Conservation (phyloP, 2,888 invertebrate genomes). For the Eristalis arbustorum region DNA sequence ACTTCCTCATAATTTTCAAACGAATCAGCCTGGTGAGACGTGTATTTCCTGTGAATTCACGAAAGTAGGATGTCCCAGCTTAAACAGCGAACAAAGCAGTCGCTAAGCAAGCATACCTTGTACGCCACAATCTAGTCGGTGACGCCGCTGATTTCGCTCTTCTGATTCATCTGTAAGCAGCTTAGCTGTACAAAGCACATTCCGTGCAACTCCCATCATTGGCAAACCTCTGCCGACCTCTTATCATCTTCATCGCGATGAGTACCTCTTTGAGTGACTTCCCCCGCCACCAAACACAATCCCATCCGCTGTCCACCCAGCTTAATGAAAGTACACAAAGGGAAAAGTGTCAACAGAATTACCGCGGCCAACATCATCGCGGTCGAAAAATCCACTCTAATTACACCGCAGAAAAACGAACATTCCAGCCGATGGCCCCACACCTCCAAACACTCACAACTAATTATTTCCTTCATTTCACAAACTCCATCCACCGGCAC, state of each 20-base stretch:
- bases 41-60: no score
- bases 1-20: no score
- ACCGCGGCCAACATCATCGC: neutral
- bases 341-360: conserved; percentile 5
- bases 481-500: conserved; percentile 1
- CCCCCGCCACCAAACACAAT: neutral
- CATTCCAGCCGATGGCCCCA: neutral
- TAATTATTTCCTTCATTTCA: conserved; percentile 28
- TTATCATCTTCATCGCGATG: neutral
- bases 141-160: no score
- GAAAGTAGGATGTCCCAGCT: no score
- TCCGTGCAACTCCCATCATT: no score
- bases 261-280: neutral
- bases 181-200: no score
- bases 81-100: no score
- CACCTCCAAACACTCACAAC: neutral
- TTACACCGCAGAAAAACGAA: neutral
- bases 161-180: no score
- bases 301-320: neutral
- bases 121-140: no score
- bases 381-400: neutral
- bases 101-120: no score
- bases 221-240: neutral
- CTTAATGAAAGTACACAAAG: neutral
- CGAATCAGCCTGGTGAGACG: no score